Conservation (phyloP, 1,140 invertebrate genomes). For the Bombus turneri region DNA sequence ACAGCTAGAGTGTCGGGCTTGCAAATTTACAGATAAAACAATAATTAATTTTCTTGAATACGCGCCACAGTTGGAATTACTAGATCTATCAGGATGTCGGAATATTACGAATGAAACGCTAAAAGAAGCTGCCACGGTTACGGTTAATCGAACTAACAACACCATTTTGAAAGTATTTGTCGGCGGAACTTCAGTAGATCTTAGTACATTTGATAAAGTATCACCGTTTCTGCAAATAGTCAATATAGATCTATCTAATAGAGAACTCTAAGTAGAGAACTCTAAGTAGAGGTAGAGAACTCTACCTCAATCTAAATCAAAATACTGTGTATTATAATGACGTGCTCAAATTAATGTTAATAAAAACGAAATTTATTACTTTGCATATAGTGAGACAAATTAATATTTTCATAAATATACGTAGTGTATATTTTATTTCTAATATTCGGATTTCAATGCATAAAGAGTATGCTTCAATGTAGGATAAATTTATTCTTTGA, state of each 20-base stretch:
- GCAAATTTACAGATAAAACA: slow-evolving; percentile 61
- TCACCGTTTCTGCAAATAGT: slow-evolving; percentile 74
- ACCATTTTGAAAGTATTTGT: slow-evolving; percentile 69
- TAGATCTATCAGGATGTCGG: slow-evolving; percentile 69
- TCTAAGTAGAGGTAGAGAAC: too few relatives aligned
- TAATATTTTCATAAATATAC: slow-evolving; percentile 4
- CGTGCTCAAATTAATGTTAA: slow-evolving; percentile 1
- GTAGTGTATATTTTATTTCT: not conserved
- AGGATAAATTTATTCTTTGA: slow-evolving; percentile 62
- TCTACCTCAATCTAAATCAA: not conserved
- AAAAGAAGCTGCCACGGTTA: slow-evolving; percentile 60
- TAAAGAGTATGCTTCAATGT: slow-evolving; percentile 28
- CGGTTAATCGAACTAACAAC: slow-evolving; percentile 65
- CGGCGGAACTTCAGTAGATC: slow-evolving; percentile 55
- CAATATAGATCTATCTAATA: slow-evolving; percentile 63
- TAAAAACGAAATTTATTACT: not conserved
- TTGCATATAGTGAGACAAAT: not conserved
- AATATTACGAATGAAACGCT: slow-evolving; percentile 60
- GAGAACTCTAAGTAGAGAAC: too few relatives aligned
- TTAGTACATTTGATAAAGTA: slow-evolving; percentile 50
- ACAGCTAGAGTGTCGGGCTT: slow-evolving; percentile 66
- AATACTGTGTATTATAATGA: not conserved
- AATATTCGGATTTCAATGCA: not conserved
- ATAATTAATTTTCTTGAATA: slow-evolving; percentile 60
- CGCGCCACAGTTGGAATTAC: slow-evolving; percentile 60